phyloP scores from a whole-genome alignment of 1,140 invertebrate species.

The Chlorops oryzae region DNA sequence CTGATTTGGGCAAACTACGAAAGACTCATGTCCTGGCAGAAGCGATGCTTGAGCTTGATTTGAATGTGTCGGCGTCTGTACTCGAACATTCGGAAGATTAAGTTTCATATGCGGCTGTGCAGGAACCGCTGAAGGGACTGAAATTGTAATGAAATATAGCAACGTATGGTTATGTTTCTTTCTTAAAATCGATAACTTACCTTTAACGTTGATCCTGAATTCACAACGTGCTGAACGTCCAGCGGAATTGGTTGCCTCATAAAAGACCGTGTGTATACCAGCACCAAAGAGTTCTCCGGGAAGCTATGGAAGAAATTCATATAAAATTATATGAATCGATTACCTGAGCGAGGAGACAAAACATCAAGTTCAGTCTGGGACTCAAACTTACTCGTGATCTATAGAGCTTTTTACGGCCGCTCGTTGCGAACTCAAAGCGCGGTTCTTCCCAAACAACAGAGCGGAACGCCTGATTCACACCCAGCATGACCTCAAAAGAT shows the following conservation, averaged over 20 bases:
- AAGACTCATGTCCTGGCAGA: slow-evolving; percentile 27
- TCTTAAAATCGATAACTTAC: too few relatives aligned
- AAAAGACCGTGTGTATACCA: slow-evolving; percentile 58
- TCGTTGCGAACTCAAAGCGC: slow-evolving; percentile 57
- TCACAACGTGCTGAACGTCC: slow-evolving; percentile 57
- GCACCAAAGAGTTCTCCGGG: slow-evolving; percentile 55
- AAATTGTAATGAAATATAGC: too few relatives aligned
- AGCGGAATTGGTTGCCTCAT: slow-evolving; percentile 58
- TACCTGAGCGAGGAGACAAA: too few relatives aligned
- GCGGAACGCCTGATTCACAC: slow-evolving; percentile 51
- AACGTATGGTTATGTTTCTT: too few relatives aligned
- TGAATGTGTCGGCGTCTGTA: slow-evolving; percentile 21
- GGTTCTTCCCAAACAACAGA: slow-evolving; percentile 64
- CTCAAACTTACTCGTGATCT: slow-evolving; percentile 56
- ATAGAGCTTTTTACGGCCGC: slow-evolving; percentile 53
- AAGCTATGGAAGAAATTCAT: slow-evolving; percentile 47
- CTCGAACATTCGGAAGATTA: neutral
- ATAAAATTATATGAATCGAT: slow-evolving; percentile 4
- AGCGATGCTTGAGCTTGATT: slow-evolving; percentile 1
- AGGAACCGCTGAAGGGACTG: too few relatives aligned
- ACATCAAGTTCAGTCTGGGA: neutral
- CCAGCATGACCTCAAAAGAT: slow-evolving; percentile 57
- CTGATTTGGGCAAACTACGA: slow-evolving; percentile 33
- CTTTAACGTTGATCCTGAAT: slow-evolving; percentile 57
- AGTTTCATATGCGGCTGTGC: slow-evolving; percentile 6